Conservation (phyloP, 2,888 invertebrate species). For the Acrobasis repandana region DNA sequence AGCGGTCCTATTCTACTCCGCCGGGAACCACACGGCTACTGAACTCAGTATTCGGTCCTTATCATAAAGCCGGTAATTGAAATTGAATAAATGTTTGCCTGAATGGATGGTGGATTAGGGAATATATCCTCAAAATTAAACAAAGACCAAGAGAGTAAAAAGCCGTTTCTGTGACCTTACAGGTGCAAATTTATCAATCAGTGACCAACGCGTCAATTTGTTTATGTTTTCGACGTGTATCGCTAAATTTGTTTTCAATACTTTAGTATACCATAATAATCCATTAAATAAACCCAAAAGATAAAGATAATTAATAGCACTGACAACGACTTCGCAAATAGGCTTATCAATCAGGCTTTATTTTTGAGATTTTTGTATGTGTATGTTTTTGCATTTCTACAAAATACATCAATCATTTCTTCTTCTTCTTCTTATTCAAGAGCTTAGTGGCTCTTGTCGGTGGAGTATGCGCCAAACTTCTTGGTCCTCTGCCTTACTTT, state of each 20-base stretch:
- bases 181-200: neutral
- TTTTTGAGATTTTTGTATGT: neutral
- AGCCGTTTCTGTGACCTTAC: neutral
- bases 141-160: neutral
- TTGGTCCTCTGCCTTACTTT: too few species aligned
- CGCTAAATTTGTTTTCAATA: conserved; percentile 4
- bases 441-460: too few species aligned
- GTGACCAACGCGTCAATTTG: conserved; percentile 3
- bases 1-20: too few species aligned
- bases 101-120: neutral
- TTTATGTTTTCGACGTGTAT: conserved; percentile 1
- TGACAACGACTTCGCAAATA: neutral
- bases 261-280: conserved; percentile 10
- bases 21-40: too few species aligned
- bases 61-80: too few species aligned
- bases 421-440: too few species aligned
- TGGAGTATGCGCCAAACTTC: too few species aligned
- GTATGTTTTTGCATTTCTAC: neutral
- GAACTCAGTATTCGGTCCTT: too few species aligned
- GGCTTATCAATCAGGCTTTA: conserved; percentile 6
- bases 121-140: neutral
- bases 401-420: too few species aligned
- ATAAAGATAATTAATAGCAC: neutral
- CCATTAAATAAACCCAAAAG: neutral
- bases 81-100: too few species aligned